Conservation (phyloP, 2,113 vertebrate species). For the Mormyrus iriodes region DNA sequence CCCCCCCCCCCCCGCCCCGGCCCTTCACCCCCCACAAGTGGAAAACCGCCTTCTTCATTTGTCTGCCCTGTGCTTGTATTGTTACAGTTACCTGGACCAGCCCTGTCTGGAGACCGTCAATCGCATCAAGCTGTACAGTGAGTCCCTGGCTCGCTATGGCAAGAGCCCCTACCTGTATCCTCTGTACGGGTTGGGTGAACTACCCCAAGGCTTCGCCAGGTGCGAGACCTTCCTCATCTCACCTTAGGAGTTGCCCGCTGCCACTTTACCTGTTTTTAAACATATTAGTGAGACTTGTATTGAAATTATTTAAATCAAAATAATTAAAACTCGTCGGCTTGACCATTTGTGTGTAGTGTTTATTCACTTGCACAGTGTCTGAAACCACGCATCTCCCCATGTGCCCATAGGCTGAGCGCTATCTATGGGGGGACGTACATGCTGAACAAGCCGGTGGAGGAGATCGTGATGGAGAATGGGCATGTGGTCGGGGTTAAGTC, state of each 20-base stretch:
- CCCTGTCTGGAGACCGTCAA: slow-evolving; percentile 82
- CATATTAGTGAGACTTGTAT: not conserved
- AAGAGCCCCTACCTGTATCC: slow-evolving; percentile 89
- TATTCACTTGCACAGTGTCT: not conserved
- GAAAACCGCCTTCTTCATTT: not conserved
- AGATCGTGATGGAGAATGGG: slow-evolving; percentile 80
- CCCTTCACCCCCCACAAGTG: not conserved
- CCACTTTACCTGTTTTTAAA: not conserved
- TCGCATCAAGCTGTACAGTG: slow-evolving; percentile 86
- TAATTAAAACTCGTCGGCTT: not conserved
- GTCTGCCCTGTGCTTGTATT: not conserved
- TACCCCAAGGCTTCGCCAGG: slow-evolving; percentile 87
- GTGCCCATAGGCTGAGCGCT: slow-evolving; percentile 68
- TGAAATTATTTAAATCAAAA: not conserved
- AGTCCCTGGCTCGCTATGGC: slow-evolving; percentile 85
- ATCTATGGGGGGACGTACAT: slow-evolving; percentile 90
- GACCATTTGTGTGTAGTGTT: not conserved
- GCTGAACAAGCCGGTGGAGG: slow-evolving; percentile 85
- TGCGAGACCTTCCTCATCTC: slow-evolving; percentile 33
- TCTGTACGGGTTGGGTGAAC: slow-evolving; percentile 80
- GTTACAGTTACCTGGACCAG: slow-evolving; percentile 75
- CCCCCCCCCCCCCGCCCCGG: not conserved
- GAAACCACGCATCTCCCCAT: not conserved
- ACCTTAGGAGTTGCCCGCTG: not conserved
- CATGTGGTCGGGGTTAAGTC: slow-evolving; percentile 82